Evolutionary conservation across 35 echinoderm and acorn worm species (phyloP), one percentile per base, ranked within the genome.

Genomic region (Ophiothrix spiculata): DNA sequence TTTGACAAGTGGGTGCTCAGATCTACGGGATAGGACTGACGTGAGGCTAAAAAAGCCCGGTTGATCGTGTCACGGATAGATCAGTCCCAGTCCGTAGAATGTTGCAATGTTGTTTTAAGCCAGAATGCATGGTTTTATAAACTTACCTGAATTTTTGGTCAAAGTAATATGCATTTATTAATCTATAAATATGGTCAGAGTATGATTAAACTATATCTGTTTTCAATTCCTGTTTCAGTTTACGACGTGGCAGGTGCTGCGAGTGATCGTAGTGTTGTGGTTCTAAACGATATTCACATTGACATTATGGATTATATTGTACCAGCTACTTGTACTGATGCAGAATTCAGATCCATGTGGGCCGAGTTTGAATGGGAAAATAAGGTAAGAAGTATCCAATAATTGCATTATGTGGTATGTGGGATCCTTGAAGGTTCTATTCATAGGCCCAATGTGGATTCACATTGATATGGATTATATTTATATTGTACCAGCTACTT

Each of bases 331-430:
- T 98, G 95, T 63, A 98, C 95, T 33, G 95, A 98, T 39, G 81
- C 88, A 64, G 95, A 98, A 38, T 98, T 98, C 81, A 80, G 95
- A 38, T 84, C 88, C 38, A 98, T 98, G 95, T 98, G 95, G 95
- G 95, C 95, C 0, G 95, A 98, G 74, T 98, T 98, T 91, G 95
- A 98, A 34, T 98, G 95, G 92, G 92, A 98, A 82, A 98, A 98
- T 87, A 98, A 98, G 95, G 95, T 97, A 91, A 60, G 39, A 39
- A n/a, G 11, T 91, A 33, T 63, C 8, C 88, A 97, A 91, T 97
- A n/a, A n/a, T n/a, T n/a, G n/a, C n/a, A n/a, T n/a, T n/a, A n/a
- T n/a, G n/a, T n/a, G n/a, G n/a, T n/a, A n/a, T n/a, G n/a, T n/a
- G n/a, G n/a, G n/a, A n/a, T n/a, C n/a, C n/a, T n/a, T n/a, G n/a